A percentile compares a stretch with the other conserved stretches of the same genome.
phyloP scores from a whole-genome alignment of 2,888 invertebrate species.

The Parascotia fuliginaria region DNA sequence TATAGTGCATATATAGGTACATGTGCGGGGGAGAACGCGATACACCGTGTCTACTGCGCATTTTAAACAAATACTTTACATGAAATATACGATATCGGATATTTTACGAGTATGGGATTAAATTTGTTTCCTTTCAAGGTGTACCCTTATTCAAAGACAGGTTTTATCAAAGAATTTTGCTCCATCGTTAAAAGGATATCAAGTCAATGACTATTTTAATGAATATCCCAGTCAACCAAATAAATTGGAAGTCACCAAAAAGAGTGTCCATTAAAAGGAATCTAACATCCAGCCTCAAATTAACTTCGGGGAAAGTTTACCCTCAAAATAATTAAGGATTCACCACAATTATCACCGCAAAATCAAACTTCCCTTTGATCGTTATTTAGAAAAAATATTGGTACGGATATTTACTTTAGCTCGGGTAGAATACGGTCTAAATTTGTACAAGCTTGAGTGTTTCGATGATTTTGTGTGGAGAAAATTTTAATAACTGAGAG shows the following conservation, averaged over 20 bases:
- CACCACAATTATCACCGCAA: conserved; percentile 84
- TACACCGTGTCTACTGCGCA: conserved; percentile 56
- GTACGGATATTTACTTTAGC: conserved; percentile 58
- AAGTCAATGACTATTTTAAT: conserved; percentile 69
- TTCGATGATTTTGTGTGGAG: conserved; percentile 62
- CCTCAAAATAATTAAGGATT: conserved; percentile 86
- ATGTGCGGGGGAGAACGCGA: conserved; percentile 47
- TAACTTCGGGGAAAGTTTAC: conserved; percentile 83
- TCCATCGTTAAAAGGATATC: conserved; percentile 63
- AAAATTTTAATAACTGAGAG: conserved; percentile 80
- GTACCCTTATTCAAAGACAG: conserved; percentile 34
- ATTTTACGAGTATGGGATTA: conserved; percentile 34
- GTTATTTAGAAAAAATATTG: conserved; percentile 61
- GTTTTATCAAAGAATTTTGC: conserved; percentile 58
- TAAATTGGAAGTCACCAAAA: conserved; percentile 82
- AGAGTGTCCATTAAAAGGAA: conserved; percentile 83
- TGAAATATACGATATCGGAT: conserved; percentile 42
- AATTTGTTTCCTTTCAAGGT: conserved; percentile 37
- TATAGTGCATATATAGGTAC: conserved; percentile 48
- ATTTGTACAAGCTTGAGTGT: conserved; percentile 47
- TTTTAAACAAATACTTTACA: conserved; percentile 59
- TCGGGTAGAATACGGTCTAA: conserved; percentile 49
- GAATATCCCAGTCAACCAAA: conserved; percentile 78
- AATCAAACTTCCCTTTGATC: conserved; percentile 84
- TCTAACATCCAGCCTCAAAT: conserved; percentile 80